These are phyloP conservation scores for Colostygia pectinataria DNA, from an alignment of 2,888 invertebrate species.

Conservation along the genomic window DNA sequence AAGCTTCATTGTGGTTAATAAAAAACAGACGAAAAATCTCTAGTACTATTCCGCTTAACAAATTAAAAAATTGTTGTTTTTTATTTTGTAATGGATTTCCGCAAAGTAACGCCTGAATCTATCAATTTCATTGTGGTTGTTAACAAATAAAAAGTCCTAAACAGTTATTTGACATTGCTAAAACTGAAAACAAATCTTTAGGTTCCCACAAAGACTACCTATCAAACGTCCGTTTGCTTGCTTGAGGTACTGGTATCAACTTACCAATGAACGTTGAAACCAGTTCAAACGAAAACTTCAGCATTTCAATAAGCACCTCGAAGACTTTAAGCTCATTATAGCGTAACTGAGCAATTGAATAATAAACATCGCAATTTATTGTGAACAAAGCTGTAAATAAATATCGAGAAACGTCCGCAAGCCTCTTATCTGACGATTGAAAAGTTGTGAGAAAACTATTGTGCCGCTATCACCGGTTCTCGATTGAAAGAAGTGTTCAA, in stretches of 20 bases:
- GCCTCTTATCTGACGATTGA: conserved; percentile 75
- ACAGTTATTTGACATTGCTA: too few species aligned
- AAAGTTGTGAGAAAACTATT: conserved; percentile 69
- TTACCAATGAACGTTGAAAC: background rate
- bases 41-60: too few species aligned
- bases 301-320: conserved; percentile 35
- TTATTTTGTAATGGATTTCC: too few species aligned
- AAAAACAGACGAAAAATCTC: too few species aligned
- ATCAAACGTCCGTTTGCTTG: too few species aligned
- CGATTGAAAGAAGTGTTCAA: conserved; percentile 32
- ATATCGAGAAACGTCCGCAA: conserved; percentile 64
- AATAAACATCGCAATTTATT: conserved; percentile 63
- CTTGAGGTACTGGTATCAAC: background rate
- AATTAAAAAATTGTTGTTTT: too few species aligned
- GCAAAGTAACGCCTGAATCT: too few species aligned
- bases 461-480: conserved; percentile 42
- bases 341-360: conserved; percentile 60
- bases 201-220: too few species aligned
- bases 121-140: too few species aligned
- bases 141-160: too few species aligned
- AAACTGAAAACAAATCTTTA: too few species aligned
- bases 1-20: too few species aligned
- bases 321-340: conserved; percentile 51
- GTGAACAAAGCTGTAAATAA: conserved; percentile 69
- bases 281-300: background rate